Base-by-base conservation (phyloP, 1,140 invertebrate species). In the Drosophila albomicans region DNA sequence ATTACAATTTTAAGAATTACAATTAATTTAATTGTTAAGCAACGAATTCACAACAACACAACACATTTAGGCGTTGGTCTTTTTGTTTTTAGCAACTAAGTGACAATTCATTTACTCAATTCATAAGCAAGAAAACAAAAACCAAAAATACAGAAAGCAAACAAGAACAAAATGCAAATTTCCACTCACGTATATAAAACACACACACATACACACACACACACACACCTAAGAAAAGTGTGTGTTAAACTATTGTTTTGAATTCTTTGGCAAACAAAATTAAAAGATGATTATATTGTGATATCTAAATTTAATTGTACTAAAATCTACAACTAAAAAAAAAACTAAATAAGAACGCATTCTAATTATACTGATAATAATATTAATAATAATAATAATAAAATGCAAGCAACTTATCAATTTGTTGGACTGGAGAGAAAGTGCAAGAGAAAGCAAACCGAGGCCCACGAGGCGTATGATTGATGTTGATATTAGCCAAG, bases 221-320 rank as follows among this genome's bases (percentile, higher is more conserved):
- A 52, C 7, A 15, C 46, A 48, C 46, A 48, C 15, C 4, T 11
- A 30, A 28, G 30, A 7, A 38, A 46, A 25, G 16, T 63, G 43
- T 46, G 20, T 16, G 45, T 6, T 28, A 3, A 49, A 48, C 8
- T 49, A 30, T 73, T 72, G 41, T 68, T 68, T 75, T 78, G 10
- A 69, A 59, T 69, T 63, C 30, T 69, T 70, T 75, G 54, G 71
- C 59, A 75, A 75, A 58, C 73, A 71, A 72, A 84, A 85, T 81
- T 78, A 81, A 73, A 87, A 70, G 81, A 86, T 87, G 68, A 79
- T 88, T 88, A 79, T 79, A 91, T 91, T 91, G 87, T 91, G 86
- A 90, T 91, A 91, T 91, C 78, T 90, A 91, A 91, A 91, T 91
- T 78, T 91, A 91, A 79, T 72, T 67, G 32, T 61, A 79, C 65